Conservation (phyloP, 2,113 vertebrate genomes). For the Propithecus coquereli region DNA sequence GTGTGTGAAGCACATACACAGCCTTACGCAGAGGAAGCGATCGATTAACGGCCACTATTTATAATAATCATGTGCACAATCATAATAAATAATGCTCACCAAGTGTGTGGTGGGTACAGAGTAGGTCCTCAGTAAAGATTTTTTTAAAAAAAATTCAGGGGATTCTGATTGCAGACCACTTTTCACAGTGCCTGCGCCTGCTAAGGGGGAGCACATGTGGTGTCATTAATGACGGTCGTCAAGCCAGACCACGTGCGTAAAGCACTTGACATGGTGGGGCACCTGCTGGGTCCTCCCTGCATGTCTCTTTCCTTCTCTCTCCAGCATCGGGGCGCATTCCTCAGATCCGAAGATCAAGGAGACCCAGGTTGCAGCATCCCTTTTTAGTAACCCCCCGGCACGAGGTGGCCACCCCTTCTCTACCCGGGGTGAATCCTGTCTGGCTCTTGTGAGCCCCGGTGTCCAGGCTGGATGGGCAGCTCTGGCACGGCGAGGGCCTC, state of each 20-base stretch:
- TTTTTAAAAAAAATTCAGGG: not conserved
- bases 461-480: fast-evolving
- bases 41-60: not conserved
- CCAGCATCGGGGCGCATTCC: fast-evolving
- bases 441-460: not conserved
- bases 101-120: not conserved
- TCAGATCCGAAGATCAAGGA: not conserved
- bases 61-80: not conserved
- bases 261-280: fast-evolving
- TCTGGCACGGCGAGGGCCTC: fast-evolving
- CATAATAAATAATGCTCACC: not conserved
- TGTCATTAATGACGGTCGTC: fast-evolving
- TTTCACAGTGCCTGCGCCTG: not conserved
- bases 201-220: fast-evolving
- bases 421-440: not conserved
- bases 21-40: not conserved
- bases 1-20: not conserved
- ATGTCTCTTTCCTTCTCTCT: fast-evolving
- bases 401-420: fast-evolving
- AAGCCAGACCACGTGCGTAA: too few species aligned
- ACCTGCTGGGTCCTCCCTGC: fast-evolving
- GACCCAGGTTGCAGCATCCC: not conserved
- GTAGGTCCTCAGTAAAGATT: not conserved
- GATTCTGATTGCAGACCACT: not conserved
- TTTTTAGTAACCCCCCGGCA: not conserved